Conservation (phyloP, 1,140 invertebrate species). For the Tetramorium alpestre region DNA sequence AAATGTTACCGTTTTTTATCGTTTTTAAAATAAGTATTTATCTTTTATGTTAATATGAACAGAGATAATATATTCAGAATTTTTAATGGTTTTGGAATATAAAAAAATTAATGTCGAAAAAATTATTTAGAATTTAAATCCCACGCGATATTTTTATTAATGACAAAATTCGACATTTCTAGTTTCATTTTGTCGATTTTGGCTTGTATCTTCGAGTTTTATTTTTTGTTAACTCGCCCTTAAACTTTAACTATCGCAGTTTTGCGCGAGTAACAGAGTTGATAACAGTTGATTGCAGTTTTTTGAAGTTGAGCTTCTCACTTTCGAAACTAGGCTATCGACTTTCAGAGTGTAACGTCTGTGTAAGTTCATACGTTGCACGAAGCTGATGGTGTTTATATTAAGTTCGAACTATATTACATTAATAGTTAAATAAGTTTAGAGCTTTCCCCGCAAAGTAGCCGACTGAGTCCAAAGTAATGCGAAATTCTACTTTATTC, state of each 20-base stretch:
- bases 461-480: not conserved
- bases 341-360: not conserved
- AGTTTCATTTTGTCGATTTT: not conserved
- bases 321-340: not conserved
- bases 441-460: not conserved
- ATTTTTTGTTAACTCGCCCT: not conserved
- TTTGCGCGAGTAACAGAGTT: not conserved
- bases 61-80: not conserved
- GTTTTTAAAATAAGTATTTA: not conserved
- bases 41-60: not conserved
- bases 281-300: constrained; percentile 18
- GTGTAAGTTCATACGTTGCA: not conserved
- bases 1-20: not conserved
- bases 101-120: too few species aligned
- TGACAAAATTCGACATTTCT: not conserved
- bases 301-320: not conserved
- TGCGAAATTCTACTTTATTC: not conserved
- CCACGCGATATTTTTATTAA: not conserved
- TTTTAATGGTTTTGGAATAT: not conserved
- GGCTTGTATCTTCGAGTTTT: not conserved
- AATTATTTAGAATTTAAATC: not conserved
- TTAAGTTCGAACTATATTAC: not conserved
- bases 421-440: not conserved
- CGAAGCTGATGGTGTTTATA: not conserved
- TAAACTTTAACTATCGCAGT: not conserved